Base-by-base conservation (phyloP, 2,888 invertebrate species). In the Osmoderma eremita region DNA sequence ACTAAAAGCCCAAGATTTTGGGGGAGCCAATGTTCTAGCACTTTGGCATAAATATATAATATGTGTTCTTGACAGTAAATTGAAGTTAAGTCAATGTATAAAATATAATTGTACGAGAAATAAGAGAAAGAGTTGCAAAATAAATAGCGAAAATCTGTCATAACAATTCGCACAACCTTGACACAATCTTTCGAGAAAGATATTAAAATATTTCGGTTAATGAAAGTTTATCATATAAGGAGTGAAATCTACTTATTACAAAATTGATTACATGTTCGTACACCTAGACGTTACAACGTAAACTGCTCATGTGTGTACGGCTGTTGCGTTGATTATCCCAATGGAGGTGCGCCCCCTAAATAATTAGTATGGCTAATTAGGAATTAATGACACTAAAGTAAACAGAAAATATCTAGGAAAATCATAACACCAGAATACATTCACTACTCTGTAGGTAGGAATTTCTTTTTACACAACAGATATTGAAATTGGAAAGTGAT, bases 141-240 rank as follows among this genome's bases (percentile, higher is more conserved):
- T 42, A 61, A 61, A 24, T 45, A 18, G 45, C 58, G 42, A 61
- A 61, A 45, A 58, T 48, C 42, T 30, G 68, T 68, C 65, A 48
- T 62, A 64, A 65, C 61, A 68, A 68, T 68, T 68, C 51, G 68
- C 65, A 41, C 61, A 68, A 68, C 68, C 68, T 68, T 68, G 68
- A 65, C 68, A 68, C 45, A 64, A 68, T 65, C 58, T 62, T 65
- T 64, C 56, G 50, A 66, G 63, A 66, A 67, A 64, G 63, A 56
- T 53, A 66, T 67, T 64, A 69, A 64, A 68, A 71, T 68, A 71
- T 71, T 70, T 70, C 71, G 67, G 71, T 68, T 68, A 71, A 71
- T 69, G 71, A 71, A 71, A 71, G 71, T 71, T 70, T 68, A 63
- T 68, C 73, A 68, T 74, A 74, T 74, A 74, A 71, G 74, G 74